phyloP scores from a whole-genome alignment of 2,797 vertebrate genomes.

The Thaleichthys pacificus region DNA sequence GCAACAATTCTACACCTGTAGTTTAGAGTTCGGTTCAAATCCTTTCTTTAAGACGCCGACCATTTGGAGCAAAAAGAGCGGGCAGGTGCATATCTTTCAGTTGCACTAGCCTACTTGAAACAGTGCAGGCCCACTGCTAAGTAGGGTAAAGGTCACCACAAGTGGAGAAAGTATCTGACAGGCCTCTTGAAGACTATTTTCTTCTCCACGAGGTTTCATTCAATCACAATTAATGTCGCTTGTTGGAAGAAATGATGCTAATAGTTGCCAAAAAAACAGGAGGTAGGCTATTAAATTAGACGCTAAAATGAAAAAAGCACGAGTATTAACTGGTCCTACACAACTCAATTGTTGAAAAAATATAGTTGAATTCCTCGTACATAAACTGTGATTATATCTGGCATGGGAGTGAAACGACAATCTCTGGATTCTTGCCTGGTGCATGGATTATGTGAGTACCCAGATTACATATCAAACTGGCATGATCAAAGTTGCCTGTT shows the following conservation, averaged over 20 bases:
- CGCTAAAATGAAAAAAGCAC: background rate
- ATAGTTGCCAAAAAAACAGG: conserved; percentile 72
- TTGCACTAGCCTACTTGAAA: conserved; percentile 73
- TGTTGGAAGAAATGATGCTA: conserved; percentile 86
- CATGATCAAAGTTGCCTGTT: background rate
- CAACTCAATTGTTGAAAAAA: background rate
- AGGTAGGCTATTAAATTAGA: background rate
- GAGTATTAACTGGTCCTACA: background rate
- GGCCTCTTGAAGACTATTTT: conserved; percentile 83
- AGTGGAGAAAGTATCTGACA: conserved; percentile 84
- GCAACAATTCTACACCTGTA: conserved; percentile 62
- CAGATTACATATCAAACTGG: background rate
- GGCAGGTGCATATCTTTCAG: conserved; percentile 81
- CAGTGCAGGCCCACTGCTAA: conserved; percentile 74
- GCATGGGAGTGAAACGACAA: background rate
- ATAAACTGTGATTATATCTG: background rate
- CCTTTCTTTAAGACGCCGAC: conserved; percentile 62
- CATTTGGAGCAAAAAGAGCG: conserved; percentile 72
- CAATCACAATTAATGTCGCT: conserved; percentile 84
- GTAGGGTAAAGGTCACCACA: conserved; percentile 84
- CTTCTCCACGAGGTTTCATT: conserved; percentile 81
- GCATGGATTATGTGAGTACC: background rate
- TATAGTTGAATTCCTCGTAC: background rate
- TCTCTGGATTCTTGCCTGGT: background rate
- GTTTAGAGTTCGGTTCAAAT: conserved; percentile 66